Evolutionary conservation across 2,113 vertebrate species (phyloP).

Genomic region (Synodontis membranacea): DNA sequence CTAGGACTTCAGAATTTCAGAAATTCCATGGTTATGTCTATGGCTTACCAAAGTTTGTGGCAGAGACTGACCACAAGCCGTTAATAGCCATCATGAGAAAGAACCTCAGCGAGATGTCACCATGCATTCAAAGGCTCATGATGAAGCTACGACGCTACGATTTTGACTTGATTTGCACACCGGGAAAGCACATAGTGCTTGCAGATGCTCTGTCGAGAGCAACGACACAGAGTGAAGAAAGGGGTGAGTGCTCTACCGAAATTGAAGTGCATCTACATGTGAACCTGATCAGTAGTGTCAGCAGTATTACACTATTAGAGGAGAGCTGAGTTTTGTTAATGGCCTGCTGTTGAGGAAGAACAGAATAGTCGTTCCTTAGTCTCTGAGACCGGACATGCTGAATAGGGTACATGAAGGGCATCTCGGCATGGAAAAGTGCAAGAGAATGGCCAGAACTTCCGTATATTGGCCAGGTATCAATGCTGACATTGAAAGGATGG

Average conservation of each 20-base stretch:
- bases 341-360: neutral
- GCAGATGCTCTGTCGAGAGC: constrained; percentile 31
- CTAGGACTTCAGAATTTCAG: neutral
- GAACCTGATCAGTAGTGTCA: too few species aligned
- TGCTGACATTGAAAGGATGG: constrained; percentile 26
- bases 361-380: constrained; percentile 30
- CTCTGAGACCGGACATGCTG: constrained; percentile 19
- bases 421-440: constrained; percentile 37
- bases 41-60: constrained; percentile 31
- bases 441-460: constrained; percentile 15
- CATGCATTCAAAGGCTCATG: constrained; percentile 43
- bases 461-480: constrained; percentile 45
- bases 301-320: too few species aligned
- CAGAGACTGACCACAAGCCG: constrained; percentile 42
- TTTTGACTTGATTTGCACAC: constrained; percentile 10
- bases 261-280: constrained; percentile 28
- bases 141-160: constrained; percentile 41
- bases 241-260: constrained; percentile 1
- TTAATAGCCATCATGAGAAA: constrained; percentile 45
- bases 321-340: too few species aligned
- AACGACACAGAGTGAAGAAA: neutral
- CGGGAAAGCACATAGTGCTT: constrained; percentile 35
- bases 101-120: constrained; percentile 44
- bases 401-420: constrained; percentile 38
- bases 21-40: constrained; percentile 14